These are phyloP conservation scores for Crossocerus cetratus DNA, from an alignment of 2,888 invertebrate genomes.

Conservation along the genomic window DNA sequence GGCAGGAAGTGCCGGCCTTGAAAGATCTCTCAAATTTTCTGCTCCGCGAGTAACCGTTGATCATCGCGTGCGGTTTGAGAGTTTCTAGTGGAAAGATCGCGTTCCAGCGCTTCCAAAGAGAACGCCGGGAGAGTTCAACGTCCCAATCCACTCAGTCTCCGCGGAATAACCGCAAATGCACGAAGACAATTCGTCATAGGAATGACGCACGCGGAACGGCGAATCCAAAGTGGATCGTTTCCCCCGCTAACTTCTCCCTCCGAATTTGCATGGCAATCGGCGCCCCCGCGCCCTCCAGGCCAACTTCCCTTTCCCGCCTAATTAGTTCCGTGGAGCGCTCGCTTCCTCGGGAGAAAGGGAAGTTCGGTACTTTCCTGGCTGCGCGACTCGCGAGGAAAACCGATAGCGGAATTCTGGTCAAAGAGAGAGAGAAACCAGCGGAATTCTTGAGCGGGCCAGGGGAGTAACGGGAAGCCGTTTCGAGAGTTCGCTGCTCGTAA, in stretches of 20 bases:
- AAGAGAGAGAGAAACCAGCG: neutral
- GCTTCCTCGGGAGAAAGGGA: neutral
- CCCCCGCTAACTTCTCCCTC: neutral
- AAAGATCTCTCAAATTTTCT: too few relatives aligned
- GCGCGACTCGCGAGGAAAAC: neutral
- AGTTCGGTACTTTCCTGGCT: neutral
- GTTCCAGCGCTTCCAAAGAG: too few relatives aligned
- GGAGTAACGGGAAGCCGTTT: too few relatives aligned
- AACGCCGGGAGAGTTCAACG: too few relatives aligned
- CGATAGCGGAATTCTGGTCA: neutral
- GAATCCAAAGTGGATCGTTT: neutral
- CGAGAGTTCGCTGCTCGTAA: constrained; percentile 20
- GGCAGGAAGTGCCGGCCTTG: too few relatives aligned
- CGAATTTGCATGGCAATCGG: neutral
- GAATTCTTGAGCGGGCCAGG: neutral
- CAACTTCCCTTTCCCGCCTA: neutral
- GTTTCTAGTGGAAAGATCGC: too few relatives aligned
- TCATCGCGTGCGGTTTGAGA: too few relatives aligned
- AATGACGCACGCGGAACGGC: neutral
- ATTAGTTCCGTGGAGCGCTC: neutral
- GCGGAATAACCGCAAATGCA: neutral
- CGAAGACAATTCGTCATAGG: neutral
- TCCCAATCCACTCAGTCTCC: too few relatives aligned
- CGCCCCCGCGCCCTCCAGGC: neutral
- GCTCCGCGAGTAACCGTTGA: too few relatives aligned